These are phyloP conservation scores for Gryon sp. DNA, from an alignment of 1,140 invertebrate species.

Conservation along the genomic window DNA sequence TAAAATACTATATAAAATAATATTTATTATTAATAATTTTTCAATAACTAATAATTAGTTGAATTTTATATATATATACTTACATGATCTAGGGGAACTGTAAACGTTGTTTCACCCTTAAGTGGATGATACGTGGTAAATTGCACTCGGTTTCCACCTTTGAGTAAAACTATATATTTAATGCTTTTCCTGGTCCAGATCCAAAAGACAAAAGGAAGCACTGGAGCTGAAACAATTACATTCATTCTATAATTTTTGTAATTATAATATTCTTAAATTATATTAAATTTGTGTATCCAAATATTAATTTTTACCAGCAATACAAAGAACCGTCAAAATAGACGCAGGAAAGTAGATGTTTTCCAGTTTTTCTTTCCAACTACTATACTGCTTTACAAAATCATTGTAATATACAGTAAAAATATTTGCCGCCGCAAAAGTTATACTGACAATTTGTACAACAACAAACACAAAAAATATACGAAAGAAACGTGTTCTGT, in stretches of 20 bases:
- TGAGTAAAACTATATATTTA: slow-evolving; percentile 19
- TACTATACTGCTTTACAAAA: background rate
- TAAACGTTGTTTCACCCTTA: background rate
- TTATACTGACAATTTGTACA: background rate
- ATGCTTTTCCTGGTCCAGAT: background rate
- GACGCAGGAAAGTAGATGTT: background rate
- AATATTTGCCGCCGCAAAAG: background rate
- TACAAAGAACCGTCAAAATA: background rate
- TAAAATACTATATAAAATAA: too few species aligned
- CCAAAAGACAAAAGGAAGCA: background rate
- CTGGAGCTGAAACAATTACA: slow-evolving; percentile 1
- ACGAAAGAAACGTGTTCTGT: background rate
- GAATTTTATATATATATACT: background rate
- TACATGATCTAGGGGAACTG: slow-evolving; percentile 2
- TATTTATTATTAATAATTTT: too few species aligned
- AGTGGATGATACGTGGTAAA: slow-evolving; percentile 6
- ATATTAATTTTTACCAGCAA: background rate
- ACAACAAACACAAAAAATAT: background rate
- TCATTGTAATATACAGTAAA: slow-evolving; percentile 6
- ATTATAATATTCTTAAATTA: background rate
- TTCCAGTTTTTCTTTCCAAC: background rate
- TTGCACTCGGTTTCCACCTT: slow-evolving; percentile 8
- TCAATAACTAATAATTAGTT: background rate
- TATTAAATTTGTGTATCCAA: too few species aligned
- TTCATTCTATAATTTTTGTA: background rate